Evolutionary conservation across 2,797 vertebrate genomes (phyloP).

Genomic region (Anguilla obscura): DNA sequence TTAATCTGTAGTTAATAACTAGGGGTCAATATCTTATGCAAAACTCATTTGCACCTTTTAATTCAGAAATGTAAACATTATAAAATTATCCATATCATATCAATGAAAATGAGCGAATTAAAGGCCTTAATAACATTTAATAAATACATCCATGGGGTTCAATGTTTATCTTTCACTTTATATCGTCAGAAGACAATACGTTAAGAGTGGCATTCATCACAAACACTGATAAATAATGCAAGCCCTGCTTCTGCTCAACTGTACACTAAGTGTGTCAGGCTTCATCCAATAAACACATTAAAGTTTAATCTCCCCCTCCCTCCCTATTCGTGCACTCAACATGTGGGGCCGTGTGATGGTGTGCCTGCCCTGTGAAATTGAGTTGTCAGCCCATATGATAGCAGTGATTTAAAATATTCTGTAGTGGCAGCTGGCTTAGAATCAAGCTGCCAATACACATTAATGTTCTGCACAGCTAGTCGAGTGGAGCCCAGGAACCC

Average conservation of each 20-base stretch:
- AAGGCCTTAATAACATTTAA: not conserved
- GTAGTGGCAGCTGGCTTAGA: constrained; percentile 31
- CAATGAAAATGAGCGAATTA: not conserved
- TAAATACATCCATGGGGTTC: not conserved
- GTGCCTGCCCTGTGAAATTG: constrained; percentile 18
- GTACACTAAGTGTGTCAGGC: constrained; percentile 40
- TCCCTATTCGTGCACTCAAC: constrained; percentile 11
- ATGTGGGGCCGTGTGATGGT: constrained; percentile 7
- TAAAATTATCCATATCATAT: not conserved
- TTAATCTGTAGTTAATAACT: not conserved
- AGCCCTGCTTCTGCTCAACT: constrained; percentile 12
- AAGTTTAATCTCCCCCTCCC: constrained; percentile 39
- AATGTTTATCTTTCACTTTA: constrained; percentile 20
- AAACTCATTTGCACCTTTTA: not conserved
- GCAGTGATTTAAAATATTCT: constrained; percentile 14
- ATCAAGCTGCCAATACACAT: constrained; percentile 21
- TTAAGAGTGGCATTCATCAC: constrained; percentile 29
- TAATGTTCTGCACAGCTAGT: constrained; percentile 24
- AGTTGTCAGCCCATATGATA: constrained; percentile 11
- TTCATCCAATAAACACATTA: constrained; percentile 36
- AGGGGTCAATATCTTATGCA: not conserved
- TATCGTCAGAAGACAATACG: not conserved
- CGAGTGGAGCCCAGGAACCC: not conserved
- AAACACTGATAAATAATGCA: constrained; percentile 48
- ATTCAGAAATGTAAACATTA: not conserved